Evolutionary conservation across 2,113 vertebrate species (phyloP).

Genomic region (Albula glossodonta): DNA sequence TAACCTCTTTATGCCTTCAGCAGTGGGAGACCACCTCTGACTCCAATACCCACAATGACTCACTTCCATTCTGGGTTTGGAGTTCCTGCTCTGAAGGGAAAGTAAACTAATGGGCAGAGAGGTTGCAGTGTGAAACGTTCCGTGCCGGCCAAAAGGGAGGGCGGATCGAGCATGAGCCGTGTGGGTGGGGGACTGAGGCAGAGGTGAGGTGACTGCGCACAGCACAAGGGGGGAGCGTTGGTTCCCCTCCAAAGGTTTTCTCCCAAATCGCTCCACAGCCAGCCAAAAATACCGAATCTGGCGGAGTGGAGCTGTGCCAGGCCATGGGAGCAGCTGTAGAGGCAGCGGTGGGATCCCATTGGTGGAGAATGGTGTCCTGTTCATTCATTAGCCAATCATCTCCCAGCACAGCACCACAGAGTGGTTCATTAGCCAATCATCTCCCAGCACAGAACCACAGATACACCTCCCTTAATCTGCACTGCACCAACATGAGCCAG

Average conservation of each 20-base stretch:
- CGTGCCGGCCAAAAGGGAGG: too few species aligned
- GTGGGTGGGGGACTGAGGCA: too few species aligned
- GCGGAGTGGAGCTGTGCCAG: conserved; percentile 39
- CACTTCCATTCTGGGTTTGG: too few species aligned
- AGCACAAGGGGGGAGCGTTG: conserved; percentile 39
- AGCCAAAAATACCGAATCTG: conserved; percentile 40
- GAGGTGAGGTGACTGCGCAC: conserved; percentile 36
- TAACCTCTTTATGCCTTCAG: too few species aligned
- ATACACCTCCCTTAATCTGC: conserved; percentile 28
- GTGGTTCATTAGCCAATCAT: not conserved
- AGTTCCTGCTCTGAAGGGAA: too few species aligned
- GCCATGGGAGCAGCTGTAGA: not conserved
- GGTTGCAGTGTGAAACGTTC: too few species aligned
- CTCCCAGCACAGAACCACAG: conserved; percentile 16
- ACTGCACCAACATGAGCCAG: not conserved
- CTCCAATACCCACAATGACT: too few species aligned
- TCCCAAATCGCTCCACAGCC: conserved; percentile 38
- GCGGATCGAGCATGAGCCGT: too few species aligned
- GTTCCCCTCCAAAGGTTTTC: conserved; percentile 33
- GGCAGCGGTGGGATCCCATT: conserved; percentile 13
- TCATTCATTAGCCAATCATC: conserved; percentile 17
- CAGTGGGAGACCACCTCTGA: too few species aligned
- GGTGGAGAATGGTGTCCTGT: conserved; percentile 17
- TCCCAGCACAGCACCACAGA: too few species aligned
- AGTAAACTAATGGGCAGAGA: too few species aligned